phyloP scores from a whole-genome alignment of 2,113 vertebrate species.

The Gadus chalcogrammus region DNA sequence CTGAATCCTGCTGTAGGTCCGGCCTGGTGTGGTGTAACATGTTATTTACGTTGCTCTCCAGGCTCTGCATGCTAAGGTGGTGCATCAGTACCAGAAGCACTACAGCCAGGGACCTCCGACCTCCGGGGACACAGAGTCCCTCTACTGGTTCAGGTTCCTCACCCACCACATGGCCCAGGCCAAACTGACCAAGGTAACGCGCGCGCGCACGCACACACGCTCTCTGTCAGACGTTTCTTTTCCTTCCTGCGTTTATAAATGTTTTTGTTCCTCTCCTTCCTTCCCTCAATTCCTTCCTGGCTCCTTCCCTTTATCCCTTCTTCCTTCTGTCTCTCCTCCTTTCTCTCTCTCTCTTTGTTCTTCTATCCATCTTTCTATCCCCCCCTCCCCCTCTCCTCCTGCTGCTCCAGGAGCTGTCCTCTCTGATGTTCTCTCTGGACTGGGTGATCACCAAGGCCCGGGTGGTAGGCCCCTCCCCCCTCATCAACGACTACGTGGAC shows the following conservation, averaged over 20 bases:
- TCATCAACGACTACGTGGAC: slow-evolving; percentile 93
- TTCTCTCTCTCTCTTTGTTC: neutral
- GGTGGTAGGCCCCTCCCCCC: slow-evolving; percentile 86
- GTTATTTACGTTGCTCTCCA: slow-evolving; percentile 44
- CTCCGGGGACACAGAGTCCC: slow-evolving; percentile 80
- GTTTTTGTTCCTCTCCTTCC: neutral
- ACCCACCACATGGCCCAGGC: slow-evolving; percentile 91
- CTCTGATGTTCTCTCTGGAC: slow-evolving; percentile 91
- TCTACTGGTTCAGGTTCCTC: slow-evolving; percentile 92
- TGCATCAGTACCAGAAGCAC: slow-evolving; percentile 82
- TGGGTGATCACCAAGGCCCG: slow-evolving; percentile 91
- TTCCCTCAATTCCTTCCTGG: neutral
- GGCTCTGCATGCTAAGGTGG: slow-evolving; percentile 87
- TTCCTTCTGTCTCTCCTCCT: neutral
- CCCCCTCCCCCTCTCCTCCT: neutral
- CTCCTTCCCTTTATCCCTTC: neutral
- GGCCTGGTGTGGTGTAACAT: too few relatives aligned
- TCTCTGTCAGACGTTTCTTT: too few relatives aligned
- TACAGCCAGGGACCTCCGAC: slow-evolving; percentile 69
- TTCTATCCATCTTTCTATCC: neutral
- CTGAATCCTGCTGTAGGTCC: too few relatives aligned
- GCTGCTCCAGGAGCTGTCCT: slow-evolving; percentile 79
- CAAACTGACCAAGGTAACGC: slow-evolving; percentile 81
- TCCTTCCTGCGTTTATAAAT: too few relatives aligned
- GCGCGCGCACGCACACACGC: neutral